phyloP scores from a whole-genome alignment of 2,113 vertebrate genomes.

The Ivindomyrus marchei region DNA sequence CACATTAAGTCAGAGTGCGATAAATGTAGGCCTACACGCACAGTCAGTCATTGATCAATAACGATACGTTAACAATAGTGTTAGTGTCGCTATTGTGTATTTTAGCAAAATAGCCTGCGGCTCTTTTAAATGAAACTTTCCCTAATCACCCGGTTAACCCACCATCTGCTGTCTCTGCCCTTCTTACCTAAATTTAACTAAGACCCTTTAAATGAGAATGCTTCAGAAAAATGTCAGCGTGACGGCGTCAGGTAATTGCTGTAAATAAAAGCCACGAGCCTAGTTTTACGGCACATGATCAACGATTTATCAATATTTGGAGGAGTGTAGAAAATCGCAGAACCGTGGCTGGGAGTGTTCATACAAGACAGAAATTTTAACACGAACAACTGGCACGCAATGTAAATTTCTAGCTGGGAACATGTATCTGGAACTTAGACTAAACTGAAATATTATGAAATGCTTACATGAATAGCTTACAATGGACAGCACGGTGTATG shows the following conservation, averaged over 20 bases:
- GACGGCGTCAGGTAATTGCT: not conserved
- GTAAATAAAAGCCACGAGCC: not conserved
- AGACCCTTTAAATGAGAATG: not conserved
- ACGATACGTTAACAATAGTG: not conserved
- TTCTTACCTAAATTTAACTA: not conserved
- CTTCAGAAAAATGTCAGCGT: not conserved
- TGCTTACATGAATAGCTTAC: not conserved
- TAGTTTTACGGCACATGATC: not conserved
- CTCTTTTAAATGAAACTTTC: slow-evolving; percentile 14
- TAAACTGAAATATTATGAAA: not conserved
- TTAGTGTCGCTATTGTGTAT: not conserved
- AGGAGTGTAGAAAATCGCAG: not conserved
- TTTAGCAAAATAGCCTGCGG: not conserved
- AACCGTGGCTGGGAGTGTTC: not conserved
- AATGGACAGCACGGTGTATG: not conserved
- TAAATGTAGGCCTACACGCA: not conserved
- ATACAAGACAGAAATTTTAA: not conserved
- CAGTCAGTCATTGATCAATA: not conserved
- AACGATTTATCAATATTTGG: not conserved
- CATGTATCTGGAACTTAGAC: not conserved
- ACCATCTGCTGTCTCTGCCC: slow-evolving; percentile 15
- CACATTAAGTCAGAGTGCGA: not conserved
- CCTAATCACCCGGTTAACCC: slow-evolving; percentile 19
- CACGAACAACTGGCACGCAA: not conserved
- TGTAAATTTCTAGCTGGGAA: not conserved